A percentile compares a stretch with the other conserved stretches of the same genome.
Conservation (phyloP, 2,888 invertebrate genomes). For the Galerucella calmariensis region DNA sequence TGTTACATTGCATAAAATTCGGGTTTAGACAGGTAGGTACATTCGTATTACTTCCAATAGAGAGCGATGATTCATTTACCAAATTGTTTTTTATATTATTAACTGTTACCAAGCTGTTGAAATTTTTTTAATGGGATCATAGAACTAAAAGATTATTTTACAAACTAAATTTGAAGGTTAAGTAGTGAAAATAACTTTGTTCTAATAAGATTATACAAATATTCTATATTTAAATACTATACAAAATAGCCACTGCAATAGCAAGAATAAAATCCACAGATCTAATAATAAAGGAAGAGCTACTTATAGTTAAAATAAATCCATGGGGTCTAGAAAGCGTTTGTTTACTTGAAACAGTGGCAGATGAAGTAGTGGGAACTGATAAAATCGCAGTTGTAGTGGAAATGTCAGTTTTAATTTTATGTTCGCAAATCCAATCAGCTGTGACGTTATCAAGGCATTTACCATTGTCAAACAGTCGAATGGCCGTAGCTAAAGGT, state of each 20-base stretch:
- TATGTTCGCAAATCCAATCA: slow-evolving; percentile 43
- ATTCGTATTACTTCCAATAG: no score
- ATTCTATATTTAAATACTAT: neutral
- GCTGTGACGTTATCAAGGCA: slow-evolving; percentile 44
- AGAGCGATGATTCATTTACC: no score
- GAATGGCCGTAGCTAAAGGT: slow-evolving; percentile 63
- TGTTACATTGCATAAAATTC: no score
- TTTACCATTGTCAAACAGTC: slow-evolving; percentile 44
- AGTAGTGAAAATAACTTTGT: no score
- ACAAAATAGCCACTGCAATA: neutral
- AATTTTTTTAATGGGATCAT: no score
- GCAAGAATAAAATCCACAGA: neutral
- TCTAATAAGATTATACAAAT: no score
- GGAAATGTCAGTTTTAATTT: neutral
- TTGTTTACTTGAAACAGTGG: neutral
- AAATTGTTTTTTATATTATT: no score
- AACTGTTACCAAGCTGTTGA: no score
- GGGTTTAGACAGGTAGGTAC: no score
- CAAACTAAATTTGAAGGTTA: no score
- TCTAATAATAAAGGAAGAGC: neutral
- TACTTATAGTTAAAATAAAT: neutral
- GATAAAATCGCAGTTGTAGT: neutral
- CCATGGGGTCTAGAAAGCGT: neutral
- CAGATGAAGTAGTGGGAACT: neutral
- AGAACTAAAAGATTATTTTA: no score